Conservation (phyloP, 2,888 invertebrate species). For the Autographa pulchrina region DNA sequence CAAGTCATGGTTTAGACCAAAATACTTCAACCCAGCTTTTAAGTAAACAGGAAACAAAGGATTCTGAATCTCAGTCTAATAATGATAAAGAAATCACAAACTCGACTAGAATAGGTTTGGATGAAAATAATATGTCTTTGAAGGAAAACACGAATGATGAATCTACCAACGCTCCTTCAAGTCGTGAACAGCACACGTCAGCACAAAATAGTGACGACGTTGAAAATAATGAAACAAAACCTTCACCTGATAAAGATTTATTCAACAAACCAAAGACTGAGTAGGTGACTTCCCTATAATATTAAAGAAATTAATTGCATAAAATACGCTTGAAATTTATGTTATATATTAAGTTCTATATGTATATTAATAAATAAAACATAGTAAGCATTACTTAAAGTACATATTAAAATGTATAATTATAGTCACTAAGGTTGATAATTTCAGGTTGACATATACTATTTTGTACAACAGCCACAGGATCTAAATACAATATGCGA, state of each 20-base stretch:
- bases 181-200: neutral
- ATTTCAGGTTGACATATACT: constrained; percentile 88
- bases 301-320: neutral
- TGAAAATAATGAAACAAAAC: constrained; percentile 6
- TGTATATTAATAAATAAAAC: constrained; percentile 24
- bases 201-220: constrained; percentile 9
- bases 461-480: constrained; percentile 89
- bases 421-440: constrained; percentile 18
- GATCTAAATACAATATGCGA: constrained; percentile 92
- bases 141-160: neutral
- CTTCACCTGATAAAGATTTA: neutral
- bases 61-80: neutral
- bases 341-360: constrained; percentile 32
- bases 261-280: constrained; percentile 1
- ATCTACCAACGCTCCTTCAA: neutral
- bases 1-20: neutral
- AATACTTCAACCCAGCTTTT: neutral
- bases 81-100: neutral
- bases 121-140: neutral
- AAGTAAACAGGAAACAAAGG: neutral
- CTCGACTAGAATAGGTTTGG: neutral
- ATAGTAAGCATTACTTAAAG: constrained; percentile 15
- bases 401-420: neutral
- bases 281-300: neutral
- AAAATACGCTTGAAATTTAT: constrained; percentile 2